Base-by-base conservation (phyloP, 2,113 vertebrate genomes). In the Pluvianellus socialis region DNA sequence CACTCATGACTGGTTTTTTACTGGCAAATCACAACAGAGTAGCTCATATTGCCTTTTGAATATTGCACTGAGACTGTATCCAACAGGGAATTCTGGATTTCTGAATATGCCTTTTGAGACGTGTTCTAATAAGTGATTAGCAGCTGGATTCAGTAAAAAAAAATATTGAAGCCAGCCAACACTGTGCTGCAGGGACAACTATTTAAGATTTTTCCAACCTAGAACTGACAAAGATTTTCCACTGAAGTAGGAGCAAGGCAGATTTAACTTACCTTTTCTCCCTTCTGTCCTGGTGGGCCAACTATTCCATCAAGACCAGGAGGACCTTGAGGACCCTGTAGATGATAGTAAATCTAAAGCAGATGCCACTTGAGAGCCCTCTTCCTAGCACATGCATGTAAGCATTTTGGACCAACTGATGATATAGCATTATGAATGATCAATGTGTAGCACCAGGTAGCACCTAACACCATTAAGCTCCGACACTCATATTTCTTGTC, bases 311-410 rank as follows among this genome's bases (percentile, higher is more conserved):
- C 97, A 86, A 55, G 95, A 63, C 99, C 99, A 96, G 98, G 97
- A 32, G 94, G 88, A 82, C 99, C 98, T 59, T 96, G 96, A 3
- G 98, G 97, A 83, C 98, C 99, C 99, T 99, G 94, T 23, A 40
- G 70, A 96, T 47, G 45, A 86, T 0, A 90, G 24, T 6, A 90
- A 68, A 81, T 47, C 9, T 95, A 76, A 72, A 80, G 73, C 45
- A 90, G 26, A 15, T 58, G 44, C 19, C 55, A 44, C 12, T 27
- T 62, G 14, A 80, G 19, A 84, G 9, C 9, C 27, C 0, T 1
- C 3, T 38, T 85, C 40, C 33, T 40, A 93, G 17, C 33, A 56
- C 1, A 22, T 10, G 14, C 32, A 17, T 40, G 7, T 18, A 50
- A 88, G 14, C 40, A 50, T 77, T 63, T 71, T 65, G 28, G 14